Percentiles rank a stretch among this genome's conserved stretches.
Evolutionary conservation across 2,113 vertebrate species (phyloP).

Genomic region (Catagonus wagneri): DNA sequence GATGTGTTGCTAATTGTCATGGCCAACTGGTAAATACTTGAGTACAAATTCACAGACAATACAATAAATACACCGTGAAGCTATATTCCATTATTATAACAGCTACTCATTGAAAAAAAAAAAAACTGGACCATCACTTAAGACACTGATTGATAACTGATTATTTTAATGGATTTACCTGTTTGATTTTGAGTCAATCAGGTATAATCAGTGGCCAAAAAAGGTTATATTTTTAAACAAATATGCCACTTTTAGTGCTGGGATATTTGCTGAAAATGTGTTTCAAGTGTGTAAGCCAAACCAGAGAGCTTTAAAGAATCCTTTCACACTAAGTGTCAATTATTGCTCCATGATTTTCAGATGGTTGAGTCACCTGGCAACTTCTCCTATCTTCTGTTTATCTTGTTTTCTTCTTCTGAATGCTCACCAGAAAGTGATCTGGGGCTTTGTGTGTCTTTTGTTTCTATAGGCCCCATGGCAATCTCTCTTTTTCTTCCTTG

Average conservation of each 20-base stretch:
- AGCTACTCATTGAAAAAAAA: not conserved
- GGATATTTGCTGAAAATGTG: not conserved
- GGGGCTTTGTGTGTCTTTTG: not conserved
- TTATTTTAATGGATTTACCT: not conserved
- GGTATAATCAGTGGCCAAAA: not conserved
- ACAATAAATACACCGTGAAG: not conserved
- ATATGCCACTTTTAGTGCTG: not conserved
- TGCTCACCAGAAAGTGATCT: not conserved
- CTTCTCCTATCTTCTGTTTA: not conserved
- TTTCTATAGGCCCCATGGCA: not conserved
- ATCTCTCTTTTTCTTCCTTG: conserved; percentile 6
- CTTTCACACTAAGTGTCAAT: not conserved
- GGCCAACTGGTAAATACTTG: not conserved
- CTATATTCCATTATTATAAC: not conserved
- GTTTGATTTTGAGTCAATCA: not conserved
- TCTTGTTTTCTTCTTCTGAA: conserved; percentile 33
- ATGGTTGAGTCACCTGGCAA: not conserved
- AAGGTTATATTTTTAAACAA: not conserved
- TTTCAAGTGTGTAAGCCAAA: not conserved
- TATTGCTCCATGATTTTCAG: not conserved
- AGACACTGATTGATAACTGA: not conserved
- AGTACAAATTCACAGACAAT: not conserved
- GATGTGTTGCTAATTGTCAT: not conserved
- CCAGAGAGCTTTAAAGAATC: not conserved
- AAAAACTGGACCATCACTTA: not conserved